Conservation (phyloP, 2,888 invertebrate genomes). For the Piscicola geometra region DNA sequence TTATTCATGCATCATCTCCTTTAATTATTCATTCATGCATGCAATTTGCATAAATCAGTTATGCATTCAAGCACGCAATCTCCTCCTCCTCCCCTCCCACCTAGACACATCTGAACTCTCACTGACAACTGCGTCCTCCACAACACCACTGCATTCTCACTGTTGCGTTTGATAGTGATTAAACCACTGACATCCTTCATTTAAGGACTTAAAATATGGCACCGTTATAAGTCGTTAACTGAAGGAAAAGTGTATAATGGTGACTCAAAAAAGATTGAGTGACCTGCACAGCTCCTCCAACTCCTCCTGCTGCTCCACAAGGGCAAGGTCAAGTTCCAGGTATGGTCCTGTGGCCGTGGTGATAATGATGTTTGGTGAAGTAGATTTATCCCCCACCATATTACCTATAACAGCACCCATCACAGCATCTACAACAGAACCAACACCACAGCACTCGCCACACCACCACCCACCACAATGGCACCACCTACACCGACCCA, state of each 20-base stretch:
- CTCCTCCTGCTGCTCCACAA: slow-evolving; percentile 94
- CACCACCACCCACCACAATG: too few species aligned
- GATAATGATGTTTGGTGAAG: too few species aligned
- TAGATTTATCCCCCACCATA: too few species aligned
- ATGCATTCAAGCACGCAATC: not conserved
- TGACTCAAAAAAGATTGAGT: slow-evolving; percentile 62
- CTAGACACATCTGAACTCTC: slow-evolving; percentile 93
- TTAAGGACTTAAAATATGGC: too few species aligned
- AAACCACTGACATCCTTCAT: too few species aligned
- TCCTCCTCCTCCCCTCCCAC: slow-evolving; percentile 63
- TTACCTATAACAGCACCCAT: too few species aligned
- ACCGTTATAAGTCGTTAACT: too few species aligned
- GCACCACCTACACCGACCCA: too few species aligned
- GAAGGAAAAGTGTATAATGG: not conserved
- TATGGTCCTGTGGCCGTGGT: slow-evolving; percentile 71
- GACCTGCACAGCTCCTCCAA: slow-evolving; percentile 89
- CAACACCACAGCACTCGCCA: too few species aligned
- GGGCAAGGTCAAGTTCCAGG: slow-evolving; percentile 89
- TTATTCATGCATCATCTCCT: not conserved
- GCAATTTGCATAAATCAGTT: too few species aligned
- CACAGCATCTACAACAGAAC: too few species aligned
- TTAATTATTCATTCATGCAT: not conserved
- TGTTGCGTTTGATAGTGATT: too few species aligned
- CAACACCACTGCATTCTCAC: slow-evolving; percentile 92
- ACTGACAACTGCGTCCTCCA: slow-evolving; percentile 93